Evolutionary conservation across 2,888 invertebrate genomes (phyloP), one percentile per base, ranked within the genome.

Genomic region (Leucophora obtusa): DNA sequence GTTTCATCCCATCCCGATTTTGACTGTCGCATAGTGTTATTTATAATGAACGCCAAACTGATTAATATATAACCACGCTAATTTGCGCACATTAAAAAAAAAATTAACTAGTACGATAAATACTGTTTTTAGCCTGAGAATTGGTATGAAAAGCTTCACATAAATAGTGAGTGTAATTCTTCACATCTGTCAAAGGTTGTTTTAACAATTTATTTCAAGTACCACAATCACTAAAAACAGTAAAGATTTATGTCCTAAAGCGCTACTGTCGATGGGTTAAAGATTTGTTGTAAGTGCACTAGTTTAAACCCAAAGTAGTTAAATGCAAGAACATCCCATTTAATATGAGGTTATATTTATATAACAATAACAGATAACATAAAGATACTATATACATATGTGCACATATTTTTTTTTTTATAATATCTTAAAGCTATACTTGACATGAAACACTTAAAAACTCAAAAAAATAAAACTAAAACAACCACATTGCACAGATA

Each of bases 371-470:
- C 28, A 62, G 28, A 47, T 43, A 47, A 54, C 53, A n/a, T n/a
- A n/a, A n/a, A n/a, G n/a, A n/a, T 33, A 28, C 28, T 56, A 50
- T n/a, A 35, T 24, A 35, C 17, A 68, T 54, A 7, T 28, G 7
- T 28, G 6, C 7, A 28, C 6, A 28, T 28, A 28, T 28, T 28
- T 72, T 58, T 59, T 50, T 35, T 60, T 47, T 51, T 15, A 53
- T 60, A 71, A 71, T 62, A 71, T 51, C 71, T 70, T 68, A 62
- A 75, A 75, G 65, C 60, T 54, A 51, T 68, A 62, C 70, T 75
- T 75, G 79, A 79, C 74, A 74, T 79, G 56, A 62, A 75, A 62
- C 62, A 73, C 66, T 71, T 71, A 71, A 62, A 38, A 56, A 63
- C 10, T 38, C 59, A 18, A 54, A 43, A 17, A 21, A 43, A n/a